phyloP scores from a whole-genome alignment of 2,113 vertebrate species.

The Scatophagus argus region DNA sequence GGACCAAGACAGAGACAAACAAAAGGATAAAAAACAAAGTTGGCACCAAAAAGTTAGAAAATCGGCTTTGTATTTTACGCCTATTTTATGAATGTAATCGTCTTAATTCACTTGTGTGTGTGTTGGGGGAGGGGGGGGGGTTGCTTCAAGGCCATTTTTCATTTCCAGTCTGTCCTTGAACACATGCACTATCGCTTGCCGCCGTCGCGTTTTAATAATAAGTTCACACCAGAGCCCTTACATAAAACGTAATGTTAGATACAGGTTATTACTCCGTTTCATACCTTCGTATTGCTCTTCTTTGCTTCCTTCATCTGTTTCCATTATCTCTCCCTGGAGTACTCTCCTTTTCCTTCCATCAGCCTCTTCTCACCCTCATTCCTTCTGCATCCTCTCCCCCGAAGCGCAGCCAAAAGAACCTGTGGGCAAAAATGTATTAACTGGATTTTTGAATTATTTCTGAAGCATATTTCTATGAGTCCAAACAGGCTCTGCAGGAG shows the following conservation, averaged over 20 bases:
- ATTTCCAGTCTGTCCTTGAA: no score
- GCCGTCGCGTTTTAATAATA: slow-evolving; percentile 42
- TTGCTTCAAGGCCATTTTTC: no score
- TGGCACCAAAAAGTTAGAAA: no score
- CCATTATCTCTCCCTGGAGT: slow-evolving; percentile 61
- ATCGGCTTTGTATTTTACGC: no score
- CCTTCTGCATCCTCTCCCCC: background rate
- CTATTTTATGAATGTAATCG: no score
- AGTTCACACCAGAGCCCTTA: slow-evolving; percentile 21
- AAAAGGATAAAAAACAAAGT: no score
- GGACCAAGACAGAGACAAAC: no score
- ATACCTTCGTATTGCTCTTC: slow-evolving; percentile 39
- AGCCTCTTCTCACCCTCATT: slow-evolving; percentile 21
- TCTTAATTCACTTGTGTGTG: no score
- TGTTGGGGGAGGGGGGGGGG: no score
- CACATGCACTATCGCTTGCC: background rate
- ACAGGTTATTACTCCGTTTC: slow-evolving; percentile 49
- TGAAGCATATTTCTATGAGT: slow-evolving; percentile 43
- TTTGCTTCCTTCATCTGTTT: slow-evolving; percentile 59
- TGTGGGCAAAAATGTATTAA: slow-evolving; percentile 52
- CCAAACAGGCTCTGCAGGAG: slow-evolving; percentile 24
- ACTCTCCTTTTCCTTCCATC: slow-evolving; percentile 46
- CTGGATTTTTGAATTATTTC: slow-evolving; percentile 58
- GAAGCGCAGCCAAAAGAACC: background rate
- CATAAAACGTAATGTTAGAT: slow-evolving; percentile 53